Evolutionary conservation across 1,140 invertebrate genomes (phyloP), one percentile per base, ranked within the genome.

Genomic region (Ceratina japonica): DNA sequence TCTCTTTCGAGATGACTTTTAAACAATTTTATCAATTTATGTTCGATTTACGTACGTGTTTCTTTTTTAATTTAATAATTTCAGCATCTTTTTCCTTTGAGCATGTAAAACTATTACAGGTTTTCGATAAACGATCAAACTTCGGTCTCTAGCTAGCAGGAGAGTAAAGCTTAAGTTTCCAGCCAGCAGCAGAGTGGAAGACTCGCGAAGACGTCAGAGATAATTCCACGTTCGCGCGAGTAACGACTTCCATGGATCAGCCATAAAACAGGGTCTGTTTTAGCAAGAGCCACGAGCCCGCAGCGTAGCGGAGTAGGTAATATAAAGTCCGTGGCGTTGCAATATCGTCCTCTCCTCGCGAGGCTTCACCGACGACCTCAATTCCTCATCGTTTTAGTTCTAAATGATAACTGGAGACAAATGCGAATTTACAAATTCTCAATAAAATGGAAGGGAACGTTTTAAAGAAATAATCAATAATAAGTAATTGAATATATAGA

Each of bases 261-360:
- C 58, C 64, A 62, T 83, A 83, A 84, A 84, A 80, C 69, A 82
- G 71, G 37, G 70, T 54, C 77, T 51, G 69, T 81, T 86, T 82
- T 77, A 84, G 74, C 79, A 79, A 86, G 81, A 83, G 78, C 68
- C 64, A 80, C 73, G 63, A 62, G 76, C 63, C 58, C 51, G 54
- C 44, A 37, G 15, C 37, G 24, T 20, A 49, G 69, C 73, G 61
- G 58, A 37, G 83, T 62, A 75, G 37, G 37, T 44, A 44, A 85
- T 85, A 87, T 86, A 87, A 87, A 86, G 86, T 87, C 82, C 7
- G 13, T 49, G 65, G 63, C 69, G 72, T 61, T 59, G 80, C 75
- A 73, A 84, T 83, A 70, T 63, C 81, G 66, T 7, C 44, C 51
- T 73, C 59, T 7, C 12, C n/a, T 49, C 49, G 7, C 18, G 37